Evolutionary conservation across 2,113 vertebrate genomes (phyloP).

Genomic region (Octodon degus): DNA sequence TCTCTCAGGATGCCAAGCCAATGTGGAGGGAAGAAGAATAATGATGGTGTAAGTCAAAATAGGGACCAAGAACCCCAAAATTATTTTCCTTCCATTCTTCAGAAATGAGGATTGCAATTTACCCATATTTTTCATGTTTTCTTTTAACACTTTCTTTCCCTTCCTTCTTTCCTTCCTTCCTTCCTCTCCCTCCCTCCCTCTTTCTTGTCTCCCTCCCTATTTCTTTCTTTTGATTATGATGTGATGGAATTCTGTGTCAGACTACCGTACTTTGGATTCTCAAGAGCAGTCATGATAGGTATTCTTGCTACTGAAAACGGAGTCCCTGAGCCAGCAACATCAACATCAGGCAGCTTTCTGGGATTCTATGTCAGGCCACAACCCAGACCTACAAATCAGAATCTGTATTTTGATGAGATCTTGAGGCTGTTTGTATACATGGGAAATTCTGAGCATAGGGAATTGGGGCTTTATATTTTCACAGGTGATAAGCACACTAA

Average conservation of each 20-base stretch:
- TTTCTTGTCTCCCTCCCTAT: not conserved
- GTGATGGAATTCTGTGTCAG: not conserved
- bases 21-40: slow-evolving; percentile 41
- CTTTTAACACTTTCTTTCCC: not conserved
- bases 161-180: not conserved
- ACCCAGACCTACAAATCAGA: slow-evolving; percentile 9
- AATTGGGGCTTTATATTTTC: slow-evolving; percentile 55
- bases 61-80: not conserved
- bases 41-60: slow-evolving; percentile 14
- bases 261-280: not conserved
- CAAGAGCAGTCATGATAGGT: not conserved
- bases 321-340: not conserved
- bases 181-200: not conserved
- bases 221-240: not conserved
- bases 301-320: not conserved
- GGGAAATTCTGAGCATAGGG: slow-evolving; percentile 51
- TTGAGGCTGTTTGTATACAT: slow-evolving; percentile 10
- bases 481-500: not conserved
- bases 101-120: not conserved
- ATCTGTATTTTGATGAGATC: slow-evolving; percentile 52
- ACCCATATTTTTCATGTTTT: not conserved
- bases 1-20: slow-evolving; percentile 39
- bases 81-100: slow-evolving; percentile 18
- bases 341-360: slow-evolving; percentile 42
- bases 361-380: not conserved